Evolutionary conservation across 2,888 invertebrate species (phyloP), one percentile per base, ranked within the genome.

Genomic region (Chirona hameri): DNA sequence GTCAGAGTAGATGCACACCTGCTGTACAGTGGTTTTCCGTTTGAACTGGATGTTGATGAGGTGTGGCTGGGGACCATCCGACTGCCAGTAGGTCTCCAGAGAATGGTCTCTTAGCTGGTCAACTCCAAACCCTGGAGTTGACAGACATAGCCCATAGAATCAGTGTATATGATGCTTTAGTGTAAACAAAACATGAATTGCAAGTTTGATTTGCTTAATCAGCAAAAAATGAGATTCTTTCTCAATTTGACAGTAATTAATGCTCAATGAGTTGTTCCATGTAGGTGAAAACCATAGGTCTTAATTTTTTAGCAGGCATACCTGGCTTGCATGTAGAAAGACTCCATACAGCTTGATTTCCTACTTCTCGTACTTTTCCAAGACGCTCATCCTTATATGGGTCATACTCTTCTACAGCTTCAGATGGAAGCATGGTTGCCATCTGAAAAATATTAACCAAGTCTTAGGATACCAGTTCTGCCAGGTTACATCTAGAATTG

Each of bases 31-130:
- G 0, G 97, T 99, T 89, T 98, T 98, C 85, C 94, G 91, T 87
- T 95, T 93, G 88, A 99, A 99, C 87, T 98, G 97, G 85, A 99
- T 96, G 87, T 98, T 99, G 0, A 99, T 97, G 85, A 98, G 90
- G 89, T 99, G 99, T 5, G 99, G 99, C 84, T 99, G 91, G 86
- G 98, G 98, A 0, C 99, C 99, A 89, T 99, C 99, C 0, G 98
- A 99, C 88, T 99, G 99, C 99, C 99, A 99, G 88, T 98, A 99
- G 5, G 98, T 97, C 86, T 99, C 99, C 89, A 95, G 93, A 84
- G 95, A 95, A 87, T 97, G 96, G 88, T 99, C 98, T 85, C 98
- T 90, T 76, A 99, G 89, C 87, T 99, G 98, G 87, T 98, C 97
- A 9, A 99, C 98, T 5, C 99, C 99, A 90, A 98, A 99, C 79